phyloP scores from a whole-genome alignment of 1,140 invertebrate species.

The Drosophila parvula region DNA sequence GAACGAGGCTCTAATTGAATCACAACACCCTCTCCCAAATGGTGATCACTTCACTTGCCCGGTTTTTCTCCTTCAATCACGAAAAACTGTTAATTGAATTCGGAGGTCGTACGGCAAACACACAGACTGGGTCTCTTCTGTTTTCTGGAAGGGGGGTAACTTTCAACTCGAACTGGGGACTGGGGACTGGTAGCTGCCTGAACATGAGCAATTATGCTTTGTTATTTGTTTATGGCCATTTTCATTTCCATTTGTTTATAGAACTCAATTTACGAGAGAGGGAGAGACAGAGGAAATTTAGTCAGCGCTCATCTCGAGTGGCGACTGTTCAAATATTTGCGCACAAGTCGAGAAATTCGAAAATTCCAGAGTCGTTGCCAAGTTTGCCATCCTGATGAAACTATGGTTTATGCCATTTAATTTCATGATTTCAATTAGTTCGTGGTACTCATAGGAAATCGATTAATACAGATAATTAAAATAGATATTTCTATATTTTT shows the following conservation, averaged over 20 bases:
- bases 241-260: constrained; percentile 73
- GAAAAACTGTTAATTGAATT: constrained; percentile 76
- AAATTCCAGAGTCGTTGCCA: constrained; percentile 17
- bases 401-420: constrained; percentile 40
- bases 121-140: constrained; percentile 4
- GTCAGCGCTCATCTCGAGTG: constrained; percentile 32
- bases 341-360: constrained; percentile 37
- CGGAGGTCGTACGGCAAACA: constrained; percentile 54
- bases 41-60: constrained; percentile 26
- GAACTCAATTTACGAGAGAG: constrained; percentile 58
- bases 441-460: no score
- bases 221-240: constrained; percentile 72
- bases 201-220: constrained; percentile 74
- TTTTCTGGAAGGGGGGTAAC: constrained; percentile 7
- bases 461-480: no score
- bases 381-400: constrained; percentile 14
- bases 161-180: constrained; percentile 1
- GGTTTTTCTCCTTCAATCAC: constrained; percentile 23
- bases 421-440: constrained; percentile 8
- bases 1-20: constrained; percentile 59
- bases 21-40: constrained; percentile 38
- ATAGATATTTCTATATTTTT: not conserved
- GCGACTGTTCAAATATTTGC: constrained; percentile 62
- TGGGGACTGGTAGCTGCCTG: constrained; percentile 22
- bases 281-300: constrained; percentile 22